Conservation (phyloP, 2,113 vertebrate species). For the Herpetotheres cachinnans region DNA sequence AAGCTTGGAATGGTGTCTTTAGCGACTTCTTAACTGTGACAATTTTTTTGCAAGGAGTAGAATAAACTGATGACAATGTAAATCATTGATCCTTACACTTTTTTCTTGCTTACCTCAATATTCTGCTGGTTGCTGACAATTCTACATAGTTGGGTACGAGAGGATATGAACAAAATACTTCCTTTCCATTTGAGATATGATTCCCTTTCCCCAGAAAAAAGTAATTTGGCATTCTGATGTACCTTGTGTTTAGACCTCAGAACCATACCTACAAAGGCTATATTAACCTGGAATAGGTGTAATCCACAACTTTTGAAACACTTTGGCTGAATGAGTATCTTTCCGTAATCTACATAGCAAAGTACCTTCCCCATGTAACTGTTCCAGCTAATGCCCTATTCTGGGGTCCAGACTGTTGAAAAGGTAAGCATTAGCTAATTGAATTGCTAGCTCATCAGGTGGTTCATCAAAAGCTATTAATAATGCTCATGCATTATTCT, state of each 20-base stretch:
- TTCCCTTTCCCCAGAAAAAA: background rate
- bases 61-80: background rate
- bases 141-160: background rate
- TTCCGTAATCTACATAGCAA: background rate
- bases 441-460: background rate
- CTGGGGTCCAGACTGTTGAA: background rate
- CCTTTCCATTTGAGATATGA: background rate
- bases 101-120: background rate
- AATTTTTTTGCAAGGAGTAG: background rate
- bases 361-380: background rate
- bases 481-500: background rate
- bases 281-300: background rate
- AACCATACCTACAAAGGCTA: background rate
- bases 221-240: background rate
- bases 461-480: background rate
- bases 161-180: background rate
- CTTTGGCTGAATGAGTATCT: background rate
- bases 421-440: background rate
- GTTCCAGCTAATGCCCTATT: background rate
- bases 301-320: background rate
- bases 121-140: background rate
- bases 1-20: background rate
- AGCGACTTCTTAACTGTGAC: background rate
- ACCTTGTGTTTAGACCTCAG: background rate
- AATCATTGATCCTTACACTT: background rate